phyloP scores from a whole-genome alignment of 2,113 vertebrate species.

The Seriola dumerili region DNA sequence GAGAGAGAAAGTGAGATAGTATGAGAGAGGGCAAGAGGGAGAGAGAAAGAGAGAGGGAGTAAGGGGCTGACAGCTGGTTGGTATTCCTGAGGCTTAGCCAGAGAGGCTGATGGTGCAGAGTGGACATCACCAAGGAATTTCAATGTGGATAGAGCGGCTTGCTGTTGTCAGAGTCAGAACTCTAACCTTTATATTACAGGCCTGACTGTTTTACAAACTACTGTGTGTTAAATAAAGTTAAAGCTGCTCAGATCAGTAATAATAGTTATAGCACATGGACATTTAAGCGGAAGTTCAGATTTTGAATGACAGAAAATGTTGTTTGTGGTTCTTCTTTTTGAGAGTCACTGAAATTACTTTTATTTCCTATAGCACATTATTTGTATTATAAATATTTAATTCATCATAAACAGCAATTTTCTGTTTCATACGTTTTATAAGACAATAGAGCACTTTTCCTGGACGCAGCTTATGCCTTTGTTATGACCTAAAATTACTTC shows the following conservation, averaged over 20 bases:
- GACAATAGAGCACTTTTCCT: neutral
- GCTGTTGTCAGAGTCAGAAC: conserved; percentile 48
- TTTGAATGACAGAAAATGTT: neutral
- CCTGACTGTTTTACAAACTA: conserved; percentile 7
- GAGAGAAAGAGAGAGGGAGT: conserved; percentile 9
- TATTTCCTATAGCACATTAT: neutral
- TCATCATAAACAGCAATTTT: neutral
- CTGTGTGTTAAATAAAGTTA: conserved; percentile 7
- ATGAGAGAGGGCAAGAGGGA: conserved; percentile 26
- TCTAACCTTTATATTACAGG: conserved; percentile 26
- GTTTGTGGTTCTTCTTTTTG: neutral
- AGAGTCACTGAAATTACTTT: neutral
- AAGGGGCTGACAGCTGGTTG: conserved; percentile 71
- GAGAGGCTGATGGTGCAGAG: conserved; percentile 76
- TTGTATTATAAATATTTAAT: neutral
- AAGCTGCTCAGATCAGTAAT: neutral
- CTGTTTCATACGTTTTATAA: neutral
- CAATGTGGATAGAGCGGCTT: conserved; percentile 67
- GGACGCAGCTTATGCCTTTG: neutral
- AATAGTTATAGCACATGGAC: neutral
- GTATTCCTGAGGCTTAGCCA: conserved; percentile 78
- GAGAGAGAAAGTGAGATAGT: conserved; percentile 33
- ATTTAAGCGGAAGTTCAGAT: neutral
- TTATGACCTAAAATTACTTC: neutral
- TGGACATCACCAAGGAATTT: conserved; percentile 80